A percentile compares a stretch with the other conserved stretches of the same genome.
phyloP scores from a whole-genome alignment of 2,113 vertebrate genomes.

The Merops nubicus region DNA sequence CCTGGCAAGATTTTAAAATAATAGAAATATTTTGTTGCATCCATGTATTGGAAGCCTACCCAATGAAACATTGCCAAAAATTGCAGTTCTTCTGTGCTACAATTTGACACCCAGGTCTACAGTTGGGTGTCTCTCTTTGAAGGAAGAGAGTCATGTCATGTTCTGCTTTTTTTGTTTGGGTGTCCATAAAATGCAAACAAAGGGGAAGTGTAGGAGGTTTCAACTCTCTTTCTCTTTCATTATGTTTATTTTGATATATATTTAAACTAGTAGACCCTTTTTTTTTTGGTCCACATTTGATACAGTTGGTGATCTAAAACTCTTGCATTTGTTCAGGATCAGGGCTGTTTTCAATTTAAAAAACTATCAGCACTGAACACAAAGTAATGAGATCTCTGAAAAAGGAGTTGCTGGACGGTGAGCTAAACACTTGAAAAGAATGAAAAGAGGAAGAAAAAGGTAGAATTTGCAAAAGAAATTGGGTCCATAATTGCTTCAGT shows the following conservation, averaged over 20 bases:
- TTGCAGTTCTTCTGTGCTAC: neutral
- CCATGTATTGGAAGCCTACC: neutral
- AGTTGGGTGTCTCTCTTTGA: neutral
- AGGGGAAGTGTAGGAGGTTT: neutral
- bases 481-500: neutral
- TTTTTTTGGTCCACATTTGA: neutral
- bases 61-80: neutral
- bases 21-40: neutral
- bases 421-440: neutral
- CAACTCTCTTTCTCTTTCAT: neutral
- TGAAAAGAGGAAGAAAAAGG: neutral
- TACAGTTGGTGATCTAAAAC: neutral
- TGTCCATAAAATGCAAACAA: neutral
- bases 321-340: neutral
- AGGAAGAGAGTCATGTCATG: neutral
- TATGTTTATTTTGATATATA: neutral
- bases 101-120: neutral
- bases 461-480: neutral
- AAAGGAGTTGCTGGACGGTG: neutral
- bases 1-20: neutral
- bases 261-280: neutral
- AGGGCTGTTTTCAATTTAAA: neutral
- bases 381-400: neutral
- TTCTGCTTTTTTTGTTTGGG: neutral
- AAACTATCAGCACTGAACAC: neutral